These are phyloP conservation scores for Catharus minimus DNA, from an alignment of 2,113 vertebrate species.

Conservation along the genomic window DNA sequence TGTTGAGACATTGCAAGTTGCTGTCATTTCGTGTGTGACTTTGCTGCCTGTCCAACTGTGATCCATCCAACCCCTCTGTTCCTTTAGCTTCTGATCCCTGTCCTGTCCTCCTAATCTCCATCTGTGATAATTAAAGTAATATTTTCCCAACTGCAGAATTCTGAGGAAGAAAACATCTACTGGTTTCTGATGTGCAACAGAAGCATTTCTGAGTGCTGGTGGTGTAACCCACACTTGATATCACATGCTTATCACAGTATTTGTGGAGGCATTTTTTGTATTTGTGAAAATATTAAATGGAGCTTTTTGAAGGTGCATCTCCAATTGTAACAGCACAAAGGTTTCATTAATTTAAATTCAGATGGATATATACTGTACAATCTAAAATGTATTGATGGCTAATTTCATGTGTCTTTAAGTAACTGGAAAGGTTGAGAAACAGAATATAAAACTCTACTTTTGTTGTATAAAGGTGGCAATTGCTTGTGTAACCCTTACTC, in stretches of 20 bases:
- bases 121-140: background rate
- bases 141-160: background rate
- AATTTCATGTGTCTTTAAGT: background rate
- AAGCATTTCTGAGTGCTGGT: background rate
- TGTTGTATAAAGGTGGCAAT: background rate
- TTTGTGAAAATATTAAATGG: background rate
- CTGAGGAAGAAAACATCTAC: background rate
- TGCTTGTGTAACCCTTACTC: background rate
- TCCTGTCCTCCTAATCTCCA: background rate
- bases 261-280: background rate
- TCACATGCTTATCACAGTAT: background rate
- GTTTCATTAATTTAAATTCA: background rate
- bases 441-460: background rate
- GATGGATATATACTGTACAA: background rate
- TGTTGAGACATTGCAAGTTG: background rate
- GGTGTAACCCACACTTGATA: background rate
- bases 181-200: background rate
- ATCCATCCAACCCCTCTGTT: background rate
- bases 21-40: accelerated
- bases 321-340: background rate
- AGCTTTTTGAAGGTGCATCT: background rate
- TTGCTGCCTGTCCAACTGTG: background rate
- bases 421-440: background rate
- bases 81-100: background rate
- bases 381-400: background rate